phyloP scores from a whole-genome alignment of 2,113 vertebrate species.

The Cavia porcellus region DNA sequence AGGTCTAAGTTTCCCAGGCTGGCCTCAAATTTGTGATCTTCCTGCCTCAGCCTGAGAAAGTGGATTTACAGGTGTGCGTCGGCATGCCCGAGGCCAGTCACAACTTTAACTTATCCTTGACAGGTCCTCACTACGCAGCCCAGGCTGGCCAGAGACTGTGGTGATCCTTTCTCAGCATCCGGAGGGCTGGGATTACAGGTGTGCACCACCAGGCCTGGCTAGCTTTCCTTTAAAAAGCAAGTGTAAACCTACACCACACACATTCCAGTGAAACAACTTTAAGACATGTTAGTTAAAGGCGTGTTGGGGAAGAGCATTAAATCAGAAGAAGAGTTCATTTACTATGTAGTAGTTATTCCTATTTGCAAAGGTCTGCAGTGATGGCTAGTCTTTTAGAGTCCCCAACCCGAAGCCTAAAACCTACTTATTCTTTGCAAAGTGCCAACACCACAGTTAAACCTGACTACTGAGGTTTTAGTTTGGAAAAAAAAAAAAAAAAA shows the following conservation, averaged over 20 bases:
- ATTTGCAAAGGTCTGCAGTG: slow-evolving; percentile 27
- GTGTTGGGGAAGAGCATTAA: neutral
- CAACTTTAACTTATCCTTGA: neutral
- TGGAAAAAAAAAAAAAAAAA: neutral
- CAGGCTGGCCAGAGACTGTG: neutral
- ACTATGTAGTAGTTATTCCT: neutral
- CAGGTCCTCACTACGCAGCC: neutral
- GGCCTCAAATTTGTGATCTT: neutral
- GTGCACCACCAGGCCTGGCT: no score
- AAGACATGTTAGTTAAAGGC: neutral
- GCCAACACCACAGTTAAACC: neutral
- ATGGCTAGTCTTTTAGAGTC: neutral
- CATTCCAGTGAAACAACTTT: slow-evolving; percentile 51
- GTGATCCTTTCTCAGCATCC: neutral
- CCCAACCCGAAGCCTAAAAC: neutral
- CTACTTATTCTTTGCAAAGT: neutral
- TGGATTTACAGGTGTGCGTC: neutral
- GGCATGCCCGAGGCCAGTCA: neutral
- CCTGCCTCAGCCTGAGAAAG: neutral
- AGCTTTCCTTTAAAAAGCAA: slow-evolving; percentile 34
- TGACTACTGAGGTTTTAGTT: neutral
- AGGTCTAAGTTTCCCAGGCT: neutral
- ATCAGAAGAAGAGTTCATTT: slow-evolving; percentile 13
- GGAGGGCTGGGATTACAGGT: neutral
- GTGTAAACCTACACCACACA: neutral